phyloP scores from a whole-genome alignment of 2,888 invertebrate species.

The Nysson spinosus region DNA sequence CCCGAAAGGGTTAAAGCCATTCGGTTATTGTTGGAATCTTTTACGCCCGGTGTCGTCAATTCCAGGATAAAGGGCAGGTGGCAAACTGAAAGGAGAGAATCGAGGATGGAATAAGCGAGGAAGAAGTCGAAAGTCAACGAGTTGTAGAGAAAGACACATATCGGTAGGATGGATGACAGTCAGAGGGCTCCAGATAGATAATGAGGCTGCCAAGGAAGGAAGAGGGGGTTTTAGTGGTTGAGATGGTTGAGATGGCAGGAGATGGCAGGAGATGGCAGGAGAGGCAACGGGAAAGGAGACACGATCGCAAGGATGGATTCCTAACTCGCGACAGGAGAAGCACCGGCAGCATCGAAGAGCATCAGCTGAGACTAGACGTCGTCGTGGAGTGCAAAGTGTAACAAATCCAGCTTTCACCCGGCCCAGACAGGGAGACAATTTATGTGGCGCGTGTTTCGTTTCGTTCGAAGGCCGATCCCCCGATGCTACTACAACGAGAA shows the following conservation, averaged over 20 bases:
- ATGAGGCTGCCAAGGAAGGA: conserved; percentile 55
- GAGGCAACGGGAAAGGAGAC: conserved; percentile 31
- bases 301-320: conserved; percentile 55
- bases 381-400: conserved; percentile 75
- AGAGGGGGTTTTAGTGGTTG: too few relatives aligned
- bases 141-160: conserved; percentile 43
- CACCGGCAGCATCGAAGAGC: conserved; percentile 42
- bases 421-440: conserved; percentile 75
- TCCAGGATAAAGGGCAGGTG: conserved; percentile 32
- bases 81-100: conserved; percentile 13
- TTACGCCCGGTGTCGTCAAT: conserved; percentile 23
- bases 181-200: conserved; percentile 48
- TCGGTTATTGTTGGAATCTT: conserved; percentile 21
- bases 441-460: conserved; percentile 76
- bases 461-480: conserved; percentile 69
- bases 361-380: conserved; percentile 67
- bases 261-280: conserved; percentile 21
- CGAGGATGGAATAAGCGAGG: conserved; percentile 5
- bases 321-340: conserved; percentile 44
- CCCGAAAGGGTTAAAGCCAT: conserved; percentile 31
- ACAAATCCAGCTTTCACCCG: conserved; percentile 77
- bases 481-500: conserved; percentile 65
- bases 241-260: conserved; percentile 33
- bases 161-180: conserved; percentile 54
- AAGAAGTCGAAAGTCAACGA: not conserved